These are phyloP conservation scores for Hofmannophila pseudospretella DNA, from an alignment of 2,888 invertebrate genomes.

Conservation along the genomic window DNA sequence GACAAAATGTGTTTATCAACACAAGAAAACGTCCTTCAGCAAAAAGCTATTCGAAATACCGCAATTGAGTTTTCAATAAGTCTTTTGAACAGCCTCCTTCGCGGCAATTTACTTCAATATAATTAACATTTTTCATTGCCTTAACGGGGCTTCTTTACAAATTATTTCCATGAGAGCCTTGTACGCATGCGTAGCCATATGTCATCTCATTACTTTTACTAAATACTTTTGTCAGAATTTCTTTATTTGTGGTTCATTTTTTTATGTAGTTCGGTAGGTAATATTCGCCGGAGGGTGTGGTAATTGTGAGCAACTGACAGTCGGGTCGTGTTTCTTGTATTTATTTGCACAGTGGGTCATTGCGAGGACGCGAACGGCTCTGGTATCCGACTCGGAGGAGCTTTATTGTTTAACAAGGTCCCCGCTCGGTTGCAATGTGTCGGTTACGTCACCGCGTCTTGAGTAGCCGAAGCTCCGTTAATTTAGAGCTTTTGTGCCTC, in stretches of 20 bases:
- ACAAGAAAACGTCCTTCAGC: conserved; percentile 15
- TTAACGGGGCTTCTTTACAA: conserved; percentile 22
- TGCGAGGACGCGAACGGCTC: conserved; percentile 21
- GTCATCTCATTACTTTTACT: conserved; percentile 14
- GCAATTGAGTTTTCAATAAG: conserved; percentile 28
- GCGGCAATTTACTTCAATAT: conserved; percentile 25
- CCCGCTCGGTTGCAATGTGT: conserved; percentile 34
- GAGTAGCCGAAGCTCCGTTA: conserved; percentile 10
- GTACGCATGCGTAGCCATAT: conserved; percentile 19
- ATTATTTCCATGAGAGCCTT: conserved; percentile 16
- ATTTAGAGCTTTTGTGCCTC: conserved; percentile 27
- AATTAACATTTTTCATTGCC: conserved; percentile 23
- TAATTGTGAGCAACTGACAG: conserved; percentile 40
- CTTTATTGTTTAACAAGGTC: conserved; percentile 32
- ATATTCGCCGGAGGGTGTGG: conserved; percentile 14
- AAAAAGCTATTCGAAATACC: conserved; percentile 14
- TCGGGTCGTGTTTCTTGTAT: conserved; percentile 19
- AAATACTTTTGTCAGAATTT: conserved; percentile 9
- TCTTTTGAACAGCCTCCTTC: conserved; percentile 21
- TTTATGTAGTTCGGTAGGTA: neutral
- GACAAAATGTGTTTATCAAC: conserved; percentile 5
- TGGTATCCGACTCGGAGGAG: conserved; percentile 19
- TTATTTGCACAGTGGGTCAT: conserved; percentile 28
- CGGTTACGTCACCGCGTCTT: conserved; percentile 19
- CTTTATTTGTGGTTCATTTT: conserved; percentile 8